A percentile compares a stretch with the other conserved stretches of the same genome.
Conservation (phyloP, 2,888 invertebrate species). For the Druceiella hillmani region DNA sequence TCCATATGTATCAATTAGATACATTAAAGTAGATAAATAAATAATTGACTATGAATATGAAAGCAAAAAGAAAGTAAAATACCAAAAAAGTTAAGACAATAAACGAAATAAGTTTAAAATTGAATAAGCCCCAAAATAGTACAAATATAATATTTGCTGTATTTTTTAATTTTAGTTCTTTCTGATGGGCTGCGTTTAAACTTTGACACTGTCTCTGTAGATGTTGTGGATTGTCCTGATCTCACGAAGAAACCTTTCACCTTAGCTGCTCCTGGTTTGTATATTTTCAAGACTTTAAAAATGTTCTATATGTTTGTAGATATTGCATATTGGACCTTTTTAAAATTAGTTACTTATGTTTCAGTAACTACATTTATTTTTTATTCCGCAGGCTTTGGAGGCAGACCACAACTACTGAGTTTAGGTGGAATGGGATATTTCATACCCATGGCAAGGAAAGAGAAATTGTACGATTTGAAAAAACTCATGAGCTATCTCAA, state of each 20-base stretch:
- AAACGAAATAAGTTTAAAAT: too few species aligned
- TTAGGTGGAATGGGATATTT: slow-evolving; percentile 82
- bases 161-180: slow-evolving; percentile 70
- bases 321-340: too few species aligned
- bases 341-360: too few species aligned
- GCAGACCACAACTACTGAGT: slow-evolving; percentile 65
- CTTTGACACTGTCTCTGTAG: slow-evolving; percentile 66
- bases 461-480: slow-evolving; percentile 72
- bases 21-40: too few species aligned
- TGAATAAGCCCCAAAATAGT: too few species aligned
- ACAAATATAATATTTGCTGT: too few species aligned
- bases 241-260: slow-evolving; percentile 72
- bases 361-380: too few species aligned
- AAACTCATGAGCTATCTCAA: slow-evolving; percentile 49
- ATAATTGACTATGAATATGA: too few species aligned
- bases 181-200: slow-evolving; percentile 59
- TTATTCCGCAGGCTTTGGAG: too few species aligned
- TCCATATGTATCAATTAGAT: too few species aligned
- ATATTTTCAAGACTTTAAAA: neutral
- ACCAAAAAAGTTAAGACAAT: too few species aligned
- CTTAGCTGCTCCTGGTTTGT: slow-evolving; percentile 69
- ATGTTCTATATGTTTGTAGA: neutral
- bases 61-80: too few species aligned
- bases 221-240: slow-evolving; percentile 82
- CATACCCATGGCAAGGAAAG: slow-evolving; percentile 64